Evolutionary conservation across 2,888 invertebrate species (phyloP).

Genomic region (Euclidia mi): DNA sequence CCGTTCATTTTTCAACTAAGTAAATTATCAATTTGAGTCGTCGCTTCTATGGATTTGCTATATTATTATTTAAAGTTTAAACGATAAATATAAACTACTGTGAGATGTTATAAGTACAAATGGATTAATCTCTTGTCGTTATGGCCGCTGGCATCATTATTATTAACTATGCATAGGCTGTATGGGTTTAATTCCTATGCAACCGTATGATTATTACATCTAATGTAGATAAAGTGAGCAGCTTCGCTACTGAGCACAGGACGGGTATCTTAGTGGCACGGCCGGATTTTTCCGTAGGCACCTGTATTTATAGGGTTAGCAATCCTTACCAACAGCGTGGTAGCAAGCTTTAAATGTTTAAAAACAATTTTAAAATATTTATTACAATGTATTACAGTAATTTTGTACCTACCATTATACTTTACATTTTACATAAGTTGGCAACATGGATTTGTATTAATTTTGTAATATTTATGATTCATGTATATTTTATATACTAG

Average conservation of each 20-base stretch:
- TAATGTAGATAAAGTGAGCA: slow-evolving; percentile 40
- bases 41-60: too few species aligned
- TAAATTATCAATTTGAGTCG: too few species aligned
- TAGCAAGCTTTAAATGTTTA: too few species aligned
- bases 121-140: slow-evolving; percentile 25
- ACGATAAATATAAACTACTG: background rate
- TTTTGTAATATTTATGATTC: too few species aligned
- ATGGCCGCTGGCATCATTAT: slow-evolving; percentile 28
- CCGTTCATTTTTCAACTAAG: too few species aligned
- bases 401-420: too few species aligned
- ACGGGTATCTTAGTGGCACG: slow-evolving; percentile 58
- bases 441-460: too few species aligned
- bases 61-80: background rate
- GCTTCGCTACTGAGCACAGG: slow-evolving; percentile 25
- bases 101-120: background rate
- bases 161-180: slow-evolving; percentile 46
- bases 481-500: too few species aligned
- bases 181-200: slow-evolving; percentile 35
- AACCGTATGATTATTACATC: slow-evolving; percentile 49
- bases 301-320: slow-evolving; percentile 57
- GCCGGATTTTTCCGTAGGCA: slow-evolving; percentile 61
- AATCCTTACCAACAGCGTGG: too few species aligned
- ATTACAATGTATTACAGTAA: background rate
- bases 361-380: too few species aligned
- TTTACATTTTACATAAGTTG: too few species aligned